phyloP scores from a whole-genome alignment of 1,140 invertebrate species.

The Plodia interpunctella region DNA sequence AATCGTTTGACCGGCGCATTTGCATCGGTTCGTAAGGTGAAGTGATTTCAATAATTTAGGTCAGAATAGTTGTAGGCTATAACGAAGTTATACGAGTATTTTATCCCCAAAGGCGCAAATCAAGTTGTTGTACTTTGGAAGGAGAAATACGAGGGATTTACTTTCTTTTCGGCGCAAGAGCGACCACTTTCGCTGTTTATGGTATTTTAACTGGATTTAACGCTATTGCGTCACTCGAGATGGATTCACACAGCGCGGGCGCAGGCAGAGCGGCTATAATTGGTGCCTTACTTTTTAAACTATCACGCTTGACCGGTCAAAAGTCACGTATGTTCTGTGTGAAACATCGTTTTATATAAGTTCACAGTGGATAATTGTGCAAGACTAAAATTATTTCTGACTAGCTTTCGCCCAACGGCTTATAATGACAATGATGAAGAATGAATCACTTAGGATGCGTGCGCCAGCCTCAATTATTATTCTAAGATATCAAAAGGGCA shows the following conservation, averaged over 20 bases:
- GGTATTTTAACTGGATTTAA: constrained; percentile 6
- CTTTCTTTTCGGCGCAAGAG: not conserved
- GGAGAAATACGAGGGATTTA: not conserved
- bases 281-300: not conserved
- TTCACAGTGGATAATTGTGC: no score
- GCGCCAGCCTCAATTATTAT: not conserved
- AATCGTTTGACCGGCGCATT: no score
- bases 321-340: no score
- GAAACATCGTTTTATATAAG: no score
- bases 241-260: not conserved
- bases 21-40: no score
- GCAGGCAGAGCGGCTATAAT: not conserved
- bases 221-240: constrained; percentile 1
- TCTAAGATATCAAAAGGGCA: no score
- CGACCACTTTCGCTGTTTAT: constrained; percentile 1
- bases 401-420: no score
- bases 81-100: no score
- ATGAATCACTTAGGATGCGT: no score
- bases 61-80: no score
- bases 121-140: not conserved
- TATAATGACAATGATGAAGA: no score
- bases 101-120: not conserved
- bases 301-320: not conserved
- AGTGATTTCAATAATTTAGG: no score
- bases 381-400: not conserved